Evolutionary conservation across 2,113 vertebrate genomes (phyloP).

Genomic region (human (Homo sapiens)): GRCh38 chr13:49025501-49026000

Average conservation of each 20-base stretch:
- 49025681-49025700: constrained; percentile 7
- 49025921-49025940: background rate
- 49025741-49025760: constrained; percentile 28
- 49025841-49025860: background rate
- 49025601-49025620: background rate
- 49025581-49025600: background rate
- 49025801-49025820: background rate
- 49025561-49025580: background rate
- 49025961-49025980: background rate
- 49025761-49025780: constrained; percentile 6
- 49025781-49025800: background rate
- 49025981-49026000: background rate
- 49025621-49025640: background rate
- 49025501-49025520: background rate
- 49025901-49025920: background rate
- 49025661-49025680: background rate
- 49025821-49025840: background rate
- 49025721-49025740: background rate
- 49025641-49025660: background rate
- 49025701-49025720: background rate
- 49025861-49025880: background rate
- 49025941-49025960: background rate
- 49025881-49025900: background rate
- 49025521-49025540: background rate
- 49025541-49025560: background rate